Evolutionary conservation across 2,113 vertebrate species (phyloP), one percentile per base, ranked within the genome.

Genomic region (Eptesicus fuscus): DNA sequence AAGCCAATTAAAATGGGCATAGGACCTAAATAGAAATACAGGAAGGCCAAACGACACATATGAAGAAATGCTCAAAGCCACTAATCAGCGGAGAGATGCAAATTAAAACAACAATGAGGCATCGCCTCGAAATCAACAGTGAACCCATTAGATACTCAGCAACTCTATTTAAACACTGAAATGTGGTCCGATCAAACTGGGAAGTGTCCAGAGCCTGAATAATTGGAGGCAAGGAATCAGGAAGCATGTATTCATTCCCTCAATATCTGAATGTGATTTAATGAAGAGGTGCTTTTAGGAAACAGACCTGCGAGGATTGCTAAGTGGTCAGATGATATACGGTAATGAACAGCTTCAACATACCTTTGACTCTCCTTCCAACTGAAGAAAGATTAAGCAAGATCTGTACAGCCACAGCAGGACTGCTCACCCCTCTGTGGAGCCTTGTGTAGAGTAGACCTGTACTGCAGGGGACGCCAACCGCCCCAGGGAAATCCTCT

Each of bases 381-480:
- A 63, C 1, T 20, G 47, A 4, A 53, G 13, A 35, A 16, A 61
- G 7, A 70, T 25, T 30, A 22, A 59, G 8, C 9, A 42, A 56
- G 28, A 30, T 42, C 5, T 37, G 44, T 59, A 49, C 53, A 76
- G 32, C 1, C 32, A 18, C 9, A 78, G 47, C 4, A 10, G 2
- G 9, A 7, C 11, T 30, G 59, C 32, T 28, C 13, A 30, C 10
- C 12, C 28, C 65, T 9, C 2, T 1, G 1, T 20, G 11, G 30
- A 63, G 25, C 20, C 5, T 18, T 1, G 7, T 13, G 10, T 9
- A 12, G 11, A 0, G 10, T 9, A 14, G 11, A 0, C 2, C 9
- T 47, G 28, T 0, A 4, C 1, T 3, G 0, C 10, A 4, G 9
- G 0, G 1, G 37, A 25, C 0, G 0, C 18, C 1, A 1, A 1